A percentile compares a stretch with the other conserved stretches of the same genome.
Evolutionary conservation across 2,797 vertebrate genomes (phyloP).

Genomic region (Eospalax fontanierii): DNA sequence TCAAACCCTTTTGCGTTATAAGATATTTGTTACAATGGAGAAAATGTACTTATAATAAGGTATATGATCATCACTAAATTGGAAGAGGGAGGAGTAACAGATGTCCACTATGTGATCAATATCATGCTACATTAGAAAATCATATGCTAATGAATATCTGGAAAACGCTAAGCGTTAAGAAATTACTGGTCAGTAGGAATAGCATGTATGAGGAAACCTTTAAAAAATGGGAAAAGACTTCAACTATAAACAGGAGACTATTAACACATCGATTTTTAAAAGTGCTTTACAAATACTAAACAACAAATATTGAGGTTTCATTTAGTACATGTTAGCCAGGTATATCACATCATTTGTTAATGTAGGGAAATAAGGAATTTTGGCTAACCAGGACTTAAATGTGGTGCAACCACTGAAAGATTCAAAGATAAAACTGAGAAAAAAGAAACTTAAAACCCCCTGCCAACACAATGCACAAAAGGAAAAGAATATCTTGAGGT

Average conservation of each 20-base stretch:
- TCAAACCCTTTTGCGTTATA: neutral
- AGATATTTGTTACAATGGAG: conserved; percentile 8
- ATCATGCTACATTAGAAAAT: neutral
- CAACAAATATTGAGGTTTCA: neutral
- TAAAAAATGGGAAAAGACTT: neutral
- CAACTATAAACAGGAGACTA: neutral
- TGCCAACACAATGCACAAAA: neutral
- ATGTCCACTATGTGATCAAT: neutral
- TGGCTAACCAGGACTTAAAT: neutral
- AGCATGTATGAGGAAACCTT: neutral
- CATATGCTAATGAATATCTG: neutral
- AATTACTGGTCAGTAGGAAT: neutral
- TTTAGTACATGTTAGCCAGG: neutral
- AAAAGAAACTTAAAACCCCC: neutral
- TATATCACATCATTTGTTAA: neutral
- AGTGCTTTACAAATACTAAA: neutral
- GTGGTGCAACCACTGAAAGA: neutral
- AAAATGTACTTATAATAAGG: neutral
- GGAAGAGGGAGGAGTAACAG: neutral
- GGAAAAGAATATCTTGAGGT: neutral
- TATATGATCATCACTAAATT: neutral
- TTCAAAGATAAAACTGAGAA: conserved; percentile 35
- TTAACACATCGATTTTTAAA: neutral
- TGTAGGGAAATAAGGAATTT: neutral
- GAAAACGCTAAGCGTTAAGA: neutral